Evolutionary conservation across 92 coral and sea anemone species (phyloP), one percentile per base, ranked within the genome.

Genomic region (Zoanthus solanderi): DNA sequence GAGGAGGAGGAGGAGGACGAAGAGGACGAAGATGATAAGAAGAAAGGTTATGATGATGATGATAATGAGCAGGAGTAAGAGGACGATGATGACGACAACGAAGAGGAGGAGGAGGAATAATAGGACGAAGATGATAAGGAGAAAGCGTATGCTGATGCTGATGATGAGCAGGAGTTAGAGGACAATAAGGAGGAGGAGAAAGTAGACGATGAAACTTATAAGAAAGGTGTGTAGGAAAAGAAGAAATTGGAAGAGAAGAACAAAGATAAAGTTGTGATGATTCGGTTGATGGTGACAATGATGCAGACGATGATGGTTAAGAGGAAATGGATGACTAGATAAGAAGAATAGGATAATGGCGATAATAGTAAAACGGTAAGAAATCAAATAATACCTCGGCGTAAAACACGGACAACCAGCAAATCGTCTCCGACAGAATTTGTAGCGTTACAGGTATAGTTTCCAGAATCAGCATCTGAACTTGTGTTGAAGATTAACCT

Each of bases 361-460:
- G 7, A 58, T 58, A 17, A 58, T 1, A 14, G 66, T 58, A 12
- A 18, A 63, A 28, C n/a, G 32, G 69, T 63, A 8, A 69, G 7
- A 30, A 31, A 69, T 31, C 15, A 34, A 30, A 7, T 69, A 69
- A 50, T 48, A 81, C 85, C 85, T 66, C 85, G 85, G 29, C 85
- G 85, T 32, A 81, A 18, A 15, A 81, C 48, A 50, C 14, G 75
- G 13, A 66, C 75, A 7, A 65, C 75, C 42, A 81, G 13, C 44
- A 66, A 23, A 44, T 66, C 85, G 13, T 45, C 60, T 52, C 75
- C 85, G 6, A 18, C 28, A 15, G 46, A 46, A 14, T 81, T 81
- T 5, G 29, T 65, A 45, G 85, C 76, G 11, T 30, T 65, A 17
- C 85, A 81, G 18, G 31, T 81, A 29, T 81, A 81, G 52, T 81